Conservation (phyloP, 1,140 invertebrate species). For the Camponotus vicinus region DNA sequence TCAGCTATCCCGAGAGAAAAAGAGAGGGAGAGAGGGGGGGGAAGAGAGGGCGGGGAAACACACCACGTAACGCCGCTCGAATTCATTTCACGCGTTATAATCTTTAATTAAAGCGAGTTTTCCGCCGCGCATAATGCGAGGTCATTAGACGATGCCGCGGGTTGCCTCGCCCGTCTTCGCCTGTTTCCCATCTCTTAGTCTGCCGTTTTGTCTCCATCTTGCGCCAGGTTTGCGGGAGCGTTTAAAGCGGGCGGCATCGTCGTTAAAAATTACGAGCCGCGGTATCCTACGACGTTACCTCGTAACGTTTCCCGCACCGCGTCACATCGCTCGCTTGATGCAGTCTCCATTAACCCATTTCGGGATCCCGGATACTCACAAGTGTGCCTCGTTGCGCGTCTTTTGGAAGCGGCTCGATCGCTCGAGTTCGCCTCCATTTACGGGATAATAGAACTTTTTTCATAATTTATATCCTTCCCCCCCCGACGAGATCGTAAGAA, state of each 20-base stretch:
- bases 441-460: background rate
- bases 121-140: slow-evolving; percentile 78
- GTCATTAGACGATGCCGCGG: slow-evolving; percentile 76
- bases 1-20: too few species aligned
- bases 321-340: slow-evolving; percentile 33
- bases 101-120: slow-evolving; percentile 82
- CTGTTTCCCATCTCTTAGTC: slow-evolving; percentile 10
- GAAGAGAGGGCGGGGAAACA: background rate
- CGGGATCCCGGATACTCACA: background rate
- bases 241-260: slow-evolving; percentile 66
- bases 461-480: slow-evolving; percentile 12
- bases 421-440: background rate
- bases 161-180: slow-evolving; percentile 26
- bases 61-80: slow-evolving; percentile 69
- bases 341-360: slow-evolving; percentile 52
- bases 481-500: background rate
- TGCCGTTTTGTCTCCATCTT: slow-evolving; percentile 44
- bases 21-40: background rate
- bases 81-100: slow-evolving; percentile 82
- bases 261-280: slow-evolving; percentile 78
- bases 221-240: slow-evolving; percentile 52
- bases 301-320: slow-evolving; percentile 7
- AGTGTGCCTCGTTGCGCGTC: background rate
- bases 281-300: slow-evolving; percentile 29
- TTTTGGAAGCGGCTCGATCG: slow-evolving; percentile 10